Base-by-base conservation (phyloP, 1,140 invertebrate species). In the Arctopsyche grandis region DNA sequence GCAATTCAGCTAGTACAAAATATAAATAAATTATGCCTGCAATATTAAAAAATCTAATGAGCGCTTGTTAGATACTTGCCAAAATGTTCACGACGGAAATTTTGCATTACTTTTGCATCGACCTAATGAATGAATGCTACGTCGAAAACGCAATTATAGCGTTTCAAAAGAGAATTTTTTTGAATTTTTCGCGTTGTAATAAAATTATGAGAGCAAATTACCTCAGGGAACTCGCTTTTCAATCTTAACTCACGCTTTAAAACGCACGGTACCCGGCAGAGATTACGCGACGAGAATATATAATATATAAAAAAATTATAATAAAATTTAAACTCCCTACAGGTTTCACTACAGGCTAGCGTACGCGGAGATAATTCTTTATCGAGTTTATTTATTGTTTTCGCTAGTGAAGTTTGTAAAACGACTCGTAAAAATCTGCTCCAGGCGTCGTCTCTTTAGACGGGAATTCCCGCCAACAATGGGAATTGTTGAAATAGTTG, bases 131-230 rank as follows among this genome's bases (percentile, higher is more conserved):
- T 38, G 29, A 38, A 38, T 38, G 29, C 29, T 38, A 4, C 29
- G 29, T 38, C 29, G 29, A 1, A 38, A 52, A 14, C 48, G 48
- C 16, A 52, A 52, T 52, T 52, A 52, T 10, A 16, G 10, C 48
- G 10, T 52, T 52, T 52, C 48, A 52, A 16, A 52, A 16, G 48
- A 4, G 10, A 12, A 52, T 5, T 14, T 52, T n/a, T 52, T 16
- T 3, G 10, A 52, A 5, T 38, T 52, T 52, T 52, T 52, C 48
- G 48, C 48, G 48, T 5, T 52, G 48, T 52, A 52, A 52, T 52
- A 52, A 52, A 52, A 52, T 52, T 52, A 52, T 52, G 48, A 52
- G 48, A 52, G 48, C 48, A 52, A 52, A 52, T 52, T 52, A 16
- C 48, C 48, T 16, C 3, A 52, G 48, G 48, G 48, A 52, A 3